Percentiles rank a stretch among this genome's conserved stretches.
Conservation (phyloP, 2,797 vertebrate genomes). For the Rhincodon typus region DNA sequence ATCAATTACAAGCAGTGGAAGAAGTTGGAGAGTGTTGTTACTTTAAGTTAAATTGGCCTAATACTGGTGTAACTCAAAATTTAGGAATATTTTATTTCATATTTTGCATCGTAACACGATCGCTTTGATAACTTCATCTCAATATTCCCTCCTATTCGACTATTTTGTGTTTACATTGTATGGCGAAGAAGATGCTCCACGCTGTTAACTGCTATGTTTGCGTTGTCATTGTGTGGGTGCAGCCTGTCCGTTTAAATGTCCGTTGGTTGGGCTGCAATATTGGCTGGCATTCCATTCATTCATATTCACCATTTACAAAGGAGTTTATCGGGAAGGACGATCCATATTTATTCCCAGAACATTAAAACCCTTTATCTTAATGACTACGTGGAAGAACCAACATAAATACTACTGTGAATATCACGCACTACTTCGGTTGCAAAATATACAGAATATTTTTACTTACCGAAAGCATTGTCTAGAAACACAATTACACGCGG, state of each 20-base stretch:
- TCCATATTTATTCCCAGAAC: constrained; percentile 23
- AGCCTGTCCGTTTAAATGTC: not conserved
- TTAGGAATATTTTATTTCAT: not conserved
- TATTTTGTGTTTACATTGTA: not conserved
- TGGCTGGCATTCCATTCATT: not conserved
- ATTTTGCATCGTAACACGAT: not conserved
- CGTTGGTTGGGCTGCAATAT: not conserved
- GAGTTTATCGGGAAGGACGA: not conserved
- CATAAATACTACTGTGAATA: not conserved
- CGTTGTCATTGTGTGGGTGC: not conserved
- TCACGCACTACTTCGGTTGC: not conserved
- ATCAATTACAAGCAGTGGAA: not conserved
- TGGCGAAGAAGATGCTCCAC: not conserved
- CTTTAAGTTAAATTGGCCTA: not conserved
- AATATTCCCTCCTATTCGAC: not conserved
- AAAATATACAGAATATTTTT: constrained; percentile 21
- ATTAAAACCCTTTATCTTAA: constrained; percentile 12
- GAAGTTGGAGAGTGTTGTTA: not conserved
- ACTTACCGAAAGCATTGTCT: constrained; percentile 44
- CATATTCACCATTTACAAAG: not conserved
- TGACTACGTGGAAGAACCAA: not conserved
- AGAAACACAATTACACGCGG: constrained; percentile 46
- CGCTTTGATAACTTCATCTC: not conserved
- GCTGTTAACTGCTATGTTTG: not conserved
- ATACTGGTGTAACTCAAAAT: not conserved